Conservation (phyloP, 2,797 vertebrate genomes). For the Hippoglossus hippoglossus region DNA sequence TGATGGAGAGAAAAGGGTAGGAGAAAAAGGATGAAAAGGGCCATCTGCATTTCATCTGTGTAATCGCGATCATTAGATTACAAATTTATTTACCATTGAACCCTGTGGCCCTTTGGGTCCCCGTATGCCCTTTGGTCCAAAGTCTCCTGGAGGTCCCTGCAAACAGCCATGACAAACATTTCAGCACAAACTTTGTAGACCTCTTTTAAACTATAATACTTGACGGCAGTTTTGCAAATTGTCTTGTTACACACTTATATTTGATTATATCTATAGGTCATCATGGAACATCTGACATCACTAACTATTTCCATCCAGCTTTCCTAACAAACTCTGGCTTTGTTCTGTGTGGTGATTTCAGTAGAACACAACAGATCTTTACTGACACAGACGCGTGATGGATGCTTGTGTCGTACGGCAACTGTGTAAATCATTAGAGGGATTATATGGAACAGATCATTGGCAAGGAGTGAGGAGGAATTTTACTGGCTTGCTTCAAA, state of each 20-base stretch:
- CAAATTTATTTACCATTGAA: constrained; percentile 84
- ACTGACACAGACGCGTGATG: not conserved
- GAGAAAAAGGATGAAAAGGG: constrained; percentile 15
- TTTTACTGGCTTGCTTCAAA: constrained; percentile 1
- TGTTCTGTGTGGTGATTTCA: constrained; percentile 11
- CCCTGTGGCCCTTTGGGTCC: constrained; percentile 93
- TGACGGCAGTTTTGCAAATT: not conserved
- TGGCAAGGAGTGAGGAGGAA: not conserved
- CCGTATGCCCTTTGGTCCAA: constrained; percentile 92
- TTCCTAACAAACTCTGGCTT: constrained; percentile 15
- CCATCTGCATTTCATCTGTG: constrained; percentile 1
- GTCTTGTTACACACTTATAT: not conserved
- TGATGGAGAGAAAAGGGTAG: constrained; percentile 58
- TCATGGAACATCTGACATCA: constrained; percentile 21
- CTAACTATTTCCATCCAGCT: constrained; percentile 31
- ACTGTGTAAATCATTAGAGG: not conserved
- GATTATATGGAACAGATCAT: constrained; percentile 5
- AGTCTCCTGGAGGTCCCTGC: constrained; percentile 93
- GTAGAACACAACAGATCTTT: constrained; percentile 17
- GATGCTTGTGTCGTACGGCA: not conserved
- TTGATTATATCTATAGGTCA: not conserved
- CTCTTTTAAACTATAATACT: constrained; percentile 5
- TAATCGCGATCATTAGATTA: not conserved
- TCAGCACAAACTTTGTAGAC: constrained; percentile 5
- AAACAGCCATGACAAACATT: constrained; percentile 26